Evolutionary conservation across 2,113 vertebrate genomes (phyloP), one percentile per base, ranked within the genome.

Genomic region (Hylia prasina): DNA sequence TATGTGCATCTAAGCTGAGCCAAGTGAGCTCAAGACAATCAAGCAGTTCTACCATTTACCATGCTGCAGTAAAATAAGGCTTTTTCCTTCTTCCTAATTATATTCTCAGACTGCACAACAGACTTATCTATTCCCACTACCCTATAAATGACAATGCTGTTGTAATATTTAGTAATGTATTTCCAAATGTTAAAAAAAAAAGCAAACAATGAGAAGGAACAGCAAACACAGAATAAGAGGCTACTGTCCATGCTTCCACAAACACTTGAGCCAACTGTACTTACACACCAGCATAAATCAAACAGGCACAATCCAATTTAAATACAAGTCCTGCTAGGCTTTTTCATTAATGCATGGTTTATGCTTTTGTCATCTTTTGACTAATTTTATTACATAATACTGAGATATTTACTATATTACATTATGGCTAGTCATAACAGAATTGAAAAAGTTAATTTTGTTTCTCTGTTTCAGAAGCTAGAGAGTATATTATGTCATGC

Each of bases 321-420:
- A 94, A 92, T 57, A 82, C 1, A 3, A 94, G 85, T 76, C 83
- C 89, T 96, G 83, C 82, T 81, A 96, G 82, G 88, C 79, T 94
- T 95, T 96, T 93, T 96, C 94, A 96, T 96, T 95, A 96, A 64
- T 42, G 44, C 44, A 60, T 48, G 84, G 85, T 88, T 96, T 92
- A 96, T 94, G 68, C 68, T 96, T 93, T 92, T 96, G 88, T 94
- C 93, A 94, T 89, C 44, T 94, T 96, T 93, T 89, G 76, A 95
- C 90, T 95, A 84, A 96, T 92, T 94, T 83, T 90, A 92, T 93
- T 95, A 93, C 56, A 84, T 89, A 94, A 95, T 17, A 61, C 92
- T 89, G 82, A 82, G 61, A 86, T 85, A 95, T 89, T 93, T 95
- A 93, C 68, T 90, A 4, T 40, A 89, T 56, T 91, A 69, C 56